Conservation (phyloP, 2,113 vertebrate genomes). For the Mesitornis unicolor region DNA sequence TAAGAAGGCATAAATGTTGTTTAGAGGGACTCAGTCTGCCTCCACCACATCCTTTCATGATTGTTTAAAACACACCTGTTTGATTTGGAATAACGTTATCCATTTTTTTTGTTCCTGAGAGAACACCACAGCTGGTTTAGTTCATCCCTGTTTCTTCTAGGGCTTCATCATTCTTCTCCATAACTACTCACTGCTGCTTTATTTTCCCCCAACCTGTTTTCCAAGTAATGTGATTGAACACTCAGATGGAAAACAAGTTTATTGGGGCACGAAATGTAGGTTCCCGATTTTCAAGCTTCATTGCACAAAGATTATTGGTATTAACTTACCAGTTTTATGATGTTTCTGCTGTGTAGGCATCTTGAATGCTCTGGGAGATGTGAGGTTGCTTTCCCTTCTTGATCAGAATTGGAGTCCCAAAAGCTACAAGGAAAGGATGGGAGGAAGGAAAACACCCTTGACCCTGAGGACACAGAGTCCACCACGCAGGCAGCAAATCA, state of each 20-base stretch:
- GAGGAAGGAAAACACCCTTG: background rate
- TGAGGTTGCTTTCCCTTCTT: background rate
- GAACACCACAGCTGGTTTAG: background rate
- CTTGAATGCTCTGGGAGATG: background rate
- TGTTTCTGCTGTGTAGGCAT: background rate
- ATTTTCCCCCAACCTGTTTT: background rate
- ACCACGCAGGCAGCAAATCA: background rate
- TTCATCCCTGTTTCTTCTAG: background rate
- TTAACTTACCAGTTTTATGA: background rate
- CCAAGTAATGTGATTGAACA: background rate
- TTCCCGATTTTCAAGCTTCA: background rate
- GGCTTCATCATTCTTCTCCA: background rate
- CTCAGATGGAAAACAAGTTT: background rate
- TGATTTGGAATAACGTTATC: background rate
- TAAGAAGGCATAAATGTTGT: background rate
- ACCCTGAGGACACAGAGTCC: background rate
- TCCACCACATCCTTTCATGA: background rate
- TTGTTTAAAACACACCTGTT: background rate
- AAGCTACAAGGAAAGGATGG: background rate
- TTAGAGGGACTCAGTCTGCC: background rate
- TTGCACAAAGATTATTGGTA: background rate
- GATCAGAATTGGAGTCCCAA: background rate
- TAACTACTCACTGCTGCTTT: background rate
- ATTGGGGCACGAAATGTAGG: conserved; percentile 15
- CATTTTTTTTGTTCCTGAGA: background rate